Conservation (phyloP, 2,797 vertebrate species). For the Alosa sapidissima region DNA sequence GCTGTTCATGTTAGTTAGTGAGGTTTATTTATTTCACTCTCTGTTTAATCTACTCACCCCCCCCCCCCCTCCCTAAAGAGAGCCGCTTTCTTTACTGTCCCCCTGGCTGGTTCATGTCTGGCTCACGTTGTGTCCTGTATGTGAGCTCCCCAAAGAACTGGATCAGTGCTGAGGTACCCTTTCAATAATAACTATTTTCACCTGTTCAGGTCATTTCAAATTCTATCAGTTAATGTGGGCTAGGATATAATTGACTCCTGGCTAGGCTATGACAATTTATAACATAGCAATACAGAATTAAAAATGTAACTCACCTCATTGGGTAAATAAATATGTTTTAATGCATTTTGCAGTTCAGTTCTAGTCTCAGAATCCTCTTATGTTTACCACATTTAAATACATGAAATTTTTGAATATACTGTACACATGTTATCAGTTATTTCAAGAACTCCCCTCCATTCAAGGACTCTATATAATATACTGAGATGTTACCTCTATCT, state of each 20-base stretch:
- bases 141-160: not conserved
- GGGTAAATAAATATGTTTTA: too few relatives aligned
- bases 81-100: not conserved
- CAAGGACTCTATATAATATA: constrained; percentile 44
- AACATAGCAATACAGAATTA: too few relatives aligned
- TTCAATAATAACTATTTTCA: not conserved
- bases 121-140: not conserved
- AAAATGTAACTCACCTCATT: too few relatives aligned
- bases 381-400: too few relatives aligned
- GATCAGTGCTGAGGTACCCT: not conserved
- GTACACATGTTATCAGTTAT: too few relatives aligned
- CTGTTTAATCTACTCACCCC: too few relatives aligned
- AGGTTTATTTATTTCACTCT: too few relatives aligned
- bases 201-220: not conserved
- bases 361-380: too few relatives aligned
- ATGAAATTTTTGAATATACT: too few relatives aligned
- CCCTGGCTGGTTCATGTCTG: not conserved
- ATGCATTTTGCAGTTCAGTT: too few relatives aligned
- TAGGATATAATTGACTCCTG: not conserved
- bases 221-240: not conserved
- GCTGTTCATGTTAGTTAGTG: too few relatives aligned
- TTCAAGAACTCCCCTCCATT: not conserved
- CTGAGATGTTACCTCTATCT: constrained; percentile 32
- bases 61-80: not conserved
- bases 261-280: not conserved